Evolutionary conservation across 2,888 invertebrate genomes (phyloP), one percentile per base, ranked within the genome.

Genomic region (Cerastis rubricosa): DNA sequence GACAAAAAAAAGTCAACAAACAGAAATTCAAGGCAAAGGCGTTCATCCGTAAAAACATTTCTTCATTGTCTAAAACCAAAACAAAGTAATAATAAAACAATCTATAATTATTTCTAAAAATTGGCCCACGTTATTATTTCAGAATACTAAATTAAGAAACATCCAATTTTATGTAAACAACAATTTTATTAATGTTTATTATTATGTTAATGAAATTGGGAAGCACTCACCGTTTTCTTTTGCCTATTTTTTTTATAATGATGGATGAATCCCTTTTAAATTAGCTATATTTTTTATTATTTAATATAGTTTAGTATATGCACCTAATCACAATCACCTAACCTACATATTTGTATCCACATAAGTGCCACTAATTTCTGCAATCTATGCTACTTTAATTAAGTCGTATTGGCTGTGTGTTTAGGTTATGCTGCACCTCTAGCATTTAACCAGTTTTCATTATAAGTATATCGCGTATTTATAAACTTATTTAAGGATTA

Each of bases 291-390:
- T 4, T 1, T n/a, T 22, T 9, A 9, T 51, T 51, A 0, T 11
- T 11, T 3, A 54, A 54, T 54, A n/a, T 54, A n/a, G 4, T 11
- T 51, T 22, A 22, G 61, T 40, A 40, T 61, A n/a, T 40, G 11
- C n/a, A 57, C 43, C 19, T 40, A 61, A 63, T 14, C 61, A 40
- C 19, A n/a, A 71, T 51, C 14, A 29, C 29, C 64, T 78, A 78
- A 78, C 78, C 78, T 71, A 78, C 8, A 71, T 77, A 78, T 78
- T 78, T n/a, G 19, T 35, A 71, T 43, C 63, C 63, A 64, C 64
- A 29, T 64, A 71, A 43, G 78, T 65, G 14, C 64, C 54, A 71
- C 78, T 71, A 29, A 64, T 64, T 78, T 43, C 64, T 64, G 71
- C 29, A 78, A 78, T 78, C 64, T 2, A 35, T 2, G 35, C 35